Evolutionary conservation across 2,888 invertebrate genomes (phyloP), one percentile per base, ranked within the genome.

Genomic region (Norana najaformis): DNA sequence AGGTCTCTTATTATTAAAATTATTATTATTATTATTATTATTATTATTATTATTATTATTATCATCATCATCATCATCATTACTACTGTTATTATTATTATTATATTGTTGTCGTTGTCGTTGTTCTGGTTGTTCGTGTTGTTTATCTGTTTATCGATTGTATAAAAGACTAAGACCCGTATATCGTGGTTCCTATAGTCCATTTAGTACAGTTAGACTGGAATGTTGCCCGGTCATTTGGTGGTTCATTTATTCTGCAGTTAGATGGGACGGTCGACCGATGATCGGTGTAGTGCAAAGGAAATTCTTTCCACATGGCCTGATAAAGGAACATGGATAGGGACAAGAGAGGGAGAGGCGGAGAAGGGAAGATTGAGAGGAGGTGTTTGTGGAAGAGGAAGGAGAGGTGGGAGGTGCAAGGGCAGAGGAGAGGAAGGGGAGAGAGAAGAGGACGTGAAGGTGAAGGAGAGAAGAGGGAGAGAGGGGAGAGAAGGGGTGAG

Each of bases 221-320:
- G 69, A n/a, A 4, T 30, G 8, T n/a, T n/a, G 69, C n/a, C n/a
- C n/a, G n/a, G n/a, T n/a, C n/a, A n/a, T n/a, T n/a, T n/a, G n/a
- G n/a, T n/a, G n/a, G n/a, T n/a, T n/a, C n/a, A n/a, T n/a, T n/a
- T n/a, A n/a, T n/a, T n/a, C n/a, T n/a, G n/a, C n/a, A n/a, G n/a
- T n/a, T n/a, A n/a, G n/a, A n/a, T n/a, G 11, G 13, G n/a, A n/a
- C n/a, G 69, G 69, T 30, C 47, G 23, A 2, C n/a, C 30, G 30
- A n/a, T 69, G 69, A n/a, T 69, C 69, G 30, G n/a, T 69, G n/a
- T 69, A n/a, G 13, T n/a, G n/a, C 69, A 0, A 69, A n/a, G 69
- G 30, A 69, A 69, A n/a, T 69, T 69, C 69, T 69, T 69, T 69
- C 69, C 69, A 69, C 69, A n/a, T 69, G 69, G n/a, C n/a, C 69